Evolutionary conservation across 2,888 invertebrate species (phyloP).

Genomic region (Ophioninae sp.): DNA sequence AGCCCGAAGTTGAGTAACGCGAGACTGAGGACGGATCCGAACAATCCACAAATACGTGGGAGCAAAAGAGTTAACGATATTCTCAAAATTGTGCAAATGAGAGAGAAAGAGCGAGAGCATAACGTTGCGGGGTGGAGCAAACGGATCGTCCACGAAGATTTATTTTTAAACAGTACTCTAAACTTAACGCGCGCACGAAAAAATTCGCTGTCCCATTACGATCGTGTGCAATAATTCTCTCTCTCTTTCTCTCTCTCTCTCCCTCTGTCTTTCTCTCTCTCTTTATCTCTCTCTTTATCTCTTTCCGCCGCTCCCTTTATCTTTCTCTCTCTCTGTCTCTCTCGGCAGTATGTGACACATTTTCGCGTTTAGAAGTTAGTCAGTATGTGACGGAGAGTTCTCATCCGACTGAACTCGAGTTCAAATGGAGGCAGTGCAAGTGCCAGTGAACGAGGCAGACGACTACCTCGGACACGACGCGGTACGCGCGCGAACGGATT

Average conservation of each 20-base stretch:
- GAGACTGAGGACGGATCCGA: conserved; percentile 1
- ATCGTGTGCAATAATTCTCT: conserved; percentile 34
- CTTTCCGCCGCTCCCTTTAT: neutral
- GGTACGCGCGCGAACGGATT: neutral
- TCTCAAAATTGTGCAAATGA: neutral
- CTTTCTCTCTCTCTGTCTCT: conserved; percentile 21
- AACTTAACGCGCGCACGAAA: conserved; percentile 41
- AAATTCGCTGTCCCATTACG: conserved; percentile 37
- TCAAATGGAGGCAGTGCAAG: conserved; percentile 15
- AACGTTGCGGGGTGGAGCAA: conserved; percentile 7
- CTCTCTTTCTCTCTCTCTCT: neutral
- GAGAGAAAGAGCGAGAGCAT: conserved; percentile 13
- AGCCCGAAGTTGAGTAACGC: conserved; percentile 33
- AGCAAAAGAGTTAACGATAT: conserved; percentile 21
- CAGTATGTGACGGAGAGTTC: conserved; percentile 8
- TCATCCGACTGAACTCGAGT: conserved; percentile 14
- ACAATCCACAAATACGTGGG: neutral
- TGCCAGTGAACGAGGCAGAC: conserved; percentile 7
- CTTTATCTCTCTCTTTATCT: conserved; percentile 2
- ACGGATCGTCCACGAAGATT: conserved; percentile 37
- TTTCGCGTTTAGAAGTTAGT: conserved; percentile 33
- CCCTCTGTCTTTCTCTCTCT: conserved; percentile 5
- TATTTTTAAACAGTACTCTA: conserved; percentile 48
- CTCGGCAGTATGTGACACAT: conserved; percentile 33
- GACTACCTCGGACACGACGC: neutral